Conservation (phyloP, 2,797 vertebrate species). For the Sebastes hopkinsi region DNA sequence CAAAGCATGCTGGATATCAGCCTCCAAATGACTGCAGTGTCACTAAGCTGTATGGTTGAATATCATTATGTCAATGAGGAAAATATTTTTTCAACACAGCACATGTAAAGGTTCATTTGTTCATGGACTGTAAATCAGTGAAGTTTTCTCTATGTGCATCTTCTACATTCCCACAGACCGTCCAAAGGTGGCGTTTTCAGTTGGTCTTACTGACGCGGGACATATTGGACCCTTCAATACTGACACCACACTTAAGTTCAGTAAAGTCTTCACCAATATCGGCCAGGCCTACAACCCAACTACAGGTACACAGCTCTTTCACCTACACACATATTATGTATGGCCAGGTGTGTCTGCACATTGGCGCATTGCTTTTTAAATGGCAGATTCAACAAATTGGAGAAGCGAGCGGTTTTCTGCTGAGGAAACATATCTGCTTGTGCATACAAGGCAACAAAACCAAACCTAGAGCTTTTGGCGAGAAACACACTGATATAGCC, state of each 20-base stretch:
- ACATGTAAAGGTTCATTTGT: too few species aligned
- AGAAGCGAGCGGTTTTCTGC: too few species aligned
- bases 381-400: fast-evolving
- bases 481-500: too few species aligned
- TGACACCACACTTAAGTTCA: constrained; percentile 6
- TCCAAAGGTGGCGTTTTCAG: constrained; percentile 20
- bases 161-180: neutral
- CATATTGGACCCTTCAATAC: neutral
- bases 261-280: constrained; percentile 11
- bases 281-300: constrained; percentile 13
- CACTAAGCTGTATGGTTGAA: too few species aligned
- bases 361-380: too few species aligned
- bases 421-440: too few species aligned
- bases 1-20: too few species aligned
- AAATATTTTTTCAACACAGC: too few species aligned
- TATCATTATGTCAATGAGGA: too few species aligned
- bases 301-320: constrained; percentile 16
- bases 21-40: too few species aligned
- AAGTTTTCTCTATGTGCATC: neutral
- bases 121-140: too few species aligned
- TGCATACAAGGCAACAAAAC: neutral
- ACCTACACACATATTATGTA: neutral
- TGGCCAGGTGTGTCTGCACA: too few species aligned
- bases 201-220: neutral
- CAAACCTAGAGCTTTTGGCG: neutral